Percentiles rank a stretch among this genome's conserved stretches.
Evolutionary conservation across 2,797 vertebrate species (phyloP).

Genomic region (Rousettus madagascariensis): DNA sequence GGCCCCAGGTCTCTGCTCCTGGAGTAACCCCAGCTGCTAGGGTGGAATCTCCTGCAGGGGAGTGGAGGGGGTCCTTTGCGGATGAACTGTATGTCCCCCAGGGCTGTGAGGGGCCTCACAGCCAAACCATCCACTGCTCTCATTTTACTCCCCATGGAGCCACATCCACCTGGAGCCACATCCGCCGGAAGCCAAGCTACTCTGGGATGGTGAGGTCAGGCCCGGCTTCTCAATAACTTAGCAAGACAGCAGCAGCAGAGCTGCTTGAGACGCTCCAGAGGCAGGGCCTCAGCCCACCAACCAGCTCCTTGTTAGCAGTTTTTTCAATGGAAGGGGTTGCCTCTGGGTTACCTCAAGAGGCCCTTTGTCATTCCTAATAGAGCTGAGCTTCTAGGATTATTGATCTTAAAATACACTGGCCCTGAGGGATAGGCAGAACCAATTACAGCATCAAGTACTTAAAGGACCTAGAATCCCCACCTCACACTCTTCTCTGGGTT

Average conservation of each 20-base stretch:
- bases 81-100: not conserved
- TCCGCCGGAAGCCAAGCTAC: not conserved
- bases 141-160: not conserved
- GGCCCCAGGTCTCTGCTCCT: not conserved
- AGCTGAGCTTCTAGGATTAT: not conserved
- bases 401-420: not conserved
- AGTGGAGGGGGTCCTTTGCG: too few species aligned
- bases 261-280: not conserved
- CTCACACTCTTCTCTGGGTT: not conserved
- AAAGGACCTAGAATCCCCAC: not conserved
- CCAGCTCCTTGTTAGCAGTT: not conserved
- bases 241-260: not conserved
- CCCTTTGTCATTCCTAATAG: not conserved
- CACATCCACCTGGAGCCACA: rapidly evolving
- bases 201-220: not conserved
- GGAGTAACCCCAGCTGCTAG: not conserved
- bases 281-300: not conserved
- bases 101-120: not conserved
- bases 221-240: not conserved
- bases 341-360: not conserved
- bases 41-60: not conserved
- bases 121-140: not conserved
- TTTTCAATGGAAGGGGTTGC: not conserved
- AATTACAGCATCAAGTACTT: not conserved
- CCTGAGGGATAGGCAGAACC: not conserved